A percentile compares a stretch with the other conserved stretches of the same genome.
Conservation (phyloP, 1,140 invertebrate genomes). For the Drosophila navojoa region DNA sequence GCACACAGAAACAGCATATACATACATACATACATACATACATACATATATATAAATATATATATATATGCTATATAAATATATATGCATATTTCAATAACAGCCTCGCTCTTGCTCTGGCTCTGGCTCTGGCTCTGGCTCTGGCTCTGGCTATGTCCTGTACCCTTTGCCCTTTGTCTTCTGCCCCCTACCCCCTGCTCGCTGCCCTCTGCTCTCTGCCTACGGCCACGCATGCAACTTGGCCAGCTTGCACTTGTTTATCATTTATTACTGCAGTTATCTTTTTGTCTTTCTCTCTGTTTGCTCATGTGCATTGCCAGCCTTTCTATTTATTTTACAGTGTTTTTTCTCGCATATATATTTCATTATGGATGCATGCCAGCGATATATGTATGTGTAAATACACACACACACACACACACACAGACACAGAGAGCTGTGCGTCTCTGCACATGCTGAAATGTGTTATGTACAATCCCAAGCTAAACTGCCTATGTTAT, state of each 20-base stretch:
- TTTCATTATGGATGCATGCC: constrained; percentile 51
- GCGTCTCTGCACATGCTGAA: neutral
- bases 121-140: neutral
- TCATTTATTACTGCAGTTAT: constrained; percentile 75
- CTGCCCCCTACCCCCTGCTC: neutral
- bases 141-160: neutral
- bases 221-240: constrained; percentile 22
- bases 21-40: neutral
- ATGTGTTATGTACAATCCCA: neutral
- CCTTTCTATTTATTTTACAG: constrained; percentile 44
- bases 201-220: neutral
- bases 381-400: constrained; percentile 52
- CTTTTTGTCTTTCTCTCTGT: constrained; percentile 35
- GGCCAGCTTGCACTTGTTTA: constrained; percentile 75
- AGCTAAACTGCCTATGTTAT: too few species aligned
- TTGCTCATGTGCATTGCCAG: constrained; percentile 42
- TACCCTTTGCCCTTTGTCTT: neutral
- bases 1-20: constrained; percentile 18
- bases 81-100: constrained; percentile 54
- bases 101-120: constrained; percentile 34
- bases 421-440: too few species aligned
- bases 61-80: too few species aligned
- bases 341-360: constrained; percentile 50
- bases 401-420: neutral
- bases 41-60: neutral